Evolutionary conservation across 2,888 invertebrate species (phyloP).

Genomic region (Andrena minutula): DNA sequence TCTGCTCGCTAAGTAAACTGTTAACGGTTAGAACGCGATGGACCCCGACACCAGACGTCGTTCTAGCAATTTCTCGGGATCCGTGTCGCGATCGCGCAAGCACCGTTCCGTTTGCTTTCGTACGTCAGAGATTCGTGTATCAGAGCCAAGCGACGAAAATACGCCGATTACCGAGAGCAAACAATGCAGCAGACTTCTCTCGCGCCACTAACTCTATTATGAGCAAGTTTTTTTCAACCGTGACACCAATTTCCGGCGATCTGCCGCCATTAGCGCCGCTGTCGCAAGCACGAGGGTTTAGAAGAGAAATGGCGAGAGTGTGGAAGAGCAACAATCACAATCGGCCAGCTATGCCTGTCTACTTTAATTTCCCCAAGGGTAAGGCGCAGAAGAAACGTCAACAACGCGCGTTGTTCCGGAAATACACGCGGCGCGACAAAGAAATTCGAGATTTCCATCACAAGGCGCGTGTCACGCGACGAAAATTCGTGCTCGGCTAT

Average conservation of each 20-base stretch:
- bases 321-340: neutral
- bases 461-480: slow-evolving; percentile 44
- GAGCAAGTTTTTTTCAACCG: slow-evolving; percentile 1
- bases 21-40: slow-evolving; percentile 53
- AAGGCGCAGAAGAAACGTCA: slow-evolving; percentile 22
- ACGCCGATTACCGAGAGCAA: slow-evolving; percentile 38
- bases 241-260: neutral
- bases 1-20: slow-evolving; percentile 62
- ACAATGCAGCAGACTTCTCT: slow-evolving; percentile 13
- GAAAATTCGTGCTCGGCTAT: slow-evolving; percentile 30
- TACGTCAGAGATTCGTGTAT: slow-evolving; percentile 61
- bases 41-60: slow-evolving; percentile 49
- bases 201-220: neutral
- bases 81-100: slow-evolving; percentile 15
- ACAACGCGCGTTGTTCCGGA: slow-evolving; percentile 34
- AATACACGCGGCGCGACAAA: slow-evolving; percentile 53
- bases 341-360: neutral
- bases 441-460: slow-evolving; percentile 54
- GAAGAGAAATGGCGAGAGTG: neutral
- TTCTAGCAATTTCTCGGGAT: slow-evolving; percentile 49
- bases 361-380: neutral
- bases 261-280: slow-evolving; percentile 7
- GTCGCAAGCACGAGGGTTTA: neutral
- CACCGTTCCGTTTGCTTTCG: slow-evolving; percentile 41
- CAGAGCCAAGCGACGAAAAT: slow-evolving; percentile 54